Base-by-base conservation (phyloP, 1,140 invertebrate species). In the Ooceraea biroi region DNA sequence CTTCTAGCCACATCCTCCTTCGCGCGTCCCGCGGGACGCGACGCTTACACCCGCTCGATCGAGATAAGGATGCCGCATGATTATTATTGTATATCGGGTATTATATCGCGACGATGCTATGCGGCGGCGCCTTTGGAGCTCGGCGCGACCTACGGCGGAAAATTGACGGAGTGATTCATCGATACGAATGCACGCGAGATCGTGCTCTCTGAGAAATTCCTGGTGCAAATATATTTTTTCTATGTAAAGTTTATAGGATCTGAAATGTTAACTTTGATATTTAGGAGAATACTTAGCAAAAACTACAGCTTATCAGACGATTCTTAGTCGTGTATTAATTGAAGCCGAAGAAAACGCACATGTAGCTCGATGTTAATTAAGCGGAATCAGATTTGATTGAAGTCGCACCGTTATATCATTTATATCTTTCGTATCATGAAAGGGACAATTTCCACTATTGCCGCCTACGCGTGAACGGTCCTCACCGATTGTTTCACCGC, bases 11-110 rank as follows among this genome's bases (percentile, higher is more conserved):
- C 50, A 17, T 22, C 14, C 50, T 69, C 48, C 68, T 78, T 78
- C 76, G 57, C 63, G 22, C 30, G 48, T 48, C 12, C 19, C 25
- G 48, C 63, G 5, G 76, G 71, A 71, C 65, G 50, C 36, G 65
- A 80, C 36, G 52, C 65, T 71, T 46, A 44, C 50, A 22, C 65
- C 44, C 52, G n/a, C 36, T 69, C 69, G 44, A 80, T 80, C 63
- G 48, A 55, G 63, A 78, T 69, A 57, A 78, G 48, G 17, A 14
- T 22, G 65, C 65, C 46, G 36, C 36, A 3, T 7, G 46, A 25
- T 57, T 12, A 0, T 14, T 41, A 36, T 4, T 27, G 30, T 52
- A 36, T 10, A 30, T 25, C 41, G 10, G 63, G 10, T 57, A 22
- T 27, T 66, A 25, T 0, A 27, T 30, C 22, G 36, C 74, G n/a